A percentile compares a stretch with the other conserved stretches of the same genome.
These are phyloP conservation scores for Drosophila repleta DNA, from an alignment of 1,140 invertebrate species.

Conservation along the genomic window DNA sequence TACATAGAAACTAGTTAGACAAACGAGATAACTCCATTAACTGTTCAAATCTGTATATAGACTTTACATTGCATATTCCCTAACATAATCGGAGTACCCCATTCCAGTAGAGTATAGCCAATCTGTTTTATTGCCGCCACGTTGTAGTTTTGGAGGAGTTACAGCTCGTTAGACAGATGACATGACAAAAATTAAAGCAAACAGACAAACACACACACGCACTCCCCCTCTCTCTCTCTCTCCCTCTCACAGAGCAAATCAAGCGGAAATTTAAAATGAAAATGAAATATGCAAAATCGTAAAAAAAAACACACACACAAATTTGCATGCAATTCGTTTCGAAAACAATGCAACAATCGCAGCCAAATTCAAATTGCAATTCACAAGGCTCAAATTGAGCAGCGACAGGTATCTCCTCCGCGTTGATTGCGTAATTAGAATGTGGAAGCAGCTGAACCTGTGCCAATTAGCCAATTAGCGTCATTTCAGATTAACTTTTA, in stretches of 20 bases:
- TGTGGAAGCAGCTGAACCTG: not conserved
- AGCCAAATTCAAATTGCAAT: slow-evolving; percentile 31
- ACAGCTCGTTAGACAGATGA: slow-evolving; percentile 35
- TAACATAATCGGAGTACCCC: too few relatives aligned
- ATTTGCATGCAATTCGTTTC: slow-evolving; percentile 28
- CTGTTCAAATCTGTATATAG: too few relatives aligned
- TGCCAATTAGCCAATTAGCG: not conserved
- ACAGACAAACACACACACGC: slow-evolving; percentile 2
- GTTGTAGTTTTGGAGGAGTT: slow-evolving; percentile 18
- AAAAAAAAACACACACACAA: not conserved
- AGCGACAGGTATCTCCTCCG: not conserved
- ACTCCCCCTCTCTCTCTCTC: too few relatives aligned
- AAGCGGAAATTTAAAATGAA: slow-evolving; percentile 41
- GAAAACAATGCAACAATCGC: slow-evolving; percentile 29
- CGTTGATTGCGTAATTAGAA: slow-evolving; percentile 11
- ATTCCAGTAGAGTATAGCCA: not conserved
- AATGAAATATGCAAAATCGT: not conserved
- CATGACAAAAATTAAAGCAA: slow-evolving; percentile 20
- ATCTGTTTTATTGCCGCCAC: slow-evolving; percentile 21
- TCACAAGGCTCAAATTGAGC: slow-evolving; percentile 25
- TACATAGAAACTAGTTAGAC: too few relatives aligned
- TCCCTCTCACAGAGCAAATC: not conserved
- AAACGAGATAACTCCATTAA: too few relatives aligned
- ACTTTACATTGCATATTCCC: too few relatives aligned
- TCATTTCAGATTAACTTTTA: not conserved